Base-by-base conservation (phyloP, 2,113 vertebrate species). In the Cheilinus undulatus region DNA sequence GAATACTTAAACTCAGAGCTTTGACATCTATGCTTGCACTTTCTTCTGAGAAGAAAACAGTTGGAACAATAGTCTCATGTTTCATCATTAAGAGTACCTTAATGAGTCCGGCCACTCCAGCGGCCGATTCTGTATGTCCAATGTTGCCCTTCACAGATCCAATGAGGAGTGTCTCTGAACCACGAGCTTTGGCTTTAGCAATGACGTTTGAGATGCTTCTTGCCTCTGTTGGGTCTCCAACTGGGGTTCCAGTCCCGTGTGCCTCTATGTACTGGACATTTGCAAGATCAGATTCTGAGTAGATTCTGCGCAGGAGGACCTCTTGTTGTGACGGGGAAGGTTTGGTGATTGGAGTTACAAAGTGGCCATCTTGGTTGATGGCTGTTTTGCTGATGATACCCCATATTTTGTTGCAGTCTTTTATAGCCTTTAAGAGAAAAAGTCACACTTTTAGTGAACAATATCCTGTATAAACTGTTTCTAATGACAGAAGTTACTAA, bases 21-120 rank as follows among this genome's bases (percentile, higher is more conserved):
- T 94, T 86, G 20, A 86, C 61, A 28, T 96, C 86, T 0, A 96
- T 86, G 76, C 93, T 94, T 49, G 94, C 85, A 34, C 24, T 87
- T 23, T 93, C 85, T 50, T 94, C 92, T 0, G 94, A 92, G 84
- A 94, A 96, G 78, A 95, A 95, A 62, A 96, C 66, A 3, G 95
- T 94, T 4, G 96, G 95, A 40, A 95, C 95, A 61, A 97, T 93
- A 36, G 92, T 95, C 53, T 87, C 85, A 32, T 96, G 88, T 58
- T 92, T 94, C 94, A 96, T 96, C 96, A 97, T 96, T 22, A 97
- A 77, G 4, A 97, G 94, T 60, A 97, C 94, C 91, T 96, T 97
- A 72, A 97, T 96, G 17, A 97, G 88, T 42, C 87, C 94, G 0
- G 95, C 95, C 51, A 95, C 91, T 64, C 96, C 95, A 3, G 95